These are phyloP conservation scores for Mixornis gularis DNA, from an alignment of 2,113 vertebrate species.

Conservation along the genomic window DNA sequence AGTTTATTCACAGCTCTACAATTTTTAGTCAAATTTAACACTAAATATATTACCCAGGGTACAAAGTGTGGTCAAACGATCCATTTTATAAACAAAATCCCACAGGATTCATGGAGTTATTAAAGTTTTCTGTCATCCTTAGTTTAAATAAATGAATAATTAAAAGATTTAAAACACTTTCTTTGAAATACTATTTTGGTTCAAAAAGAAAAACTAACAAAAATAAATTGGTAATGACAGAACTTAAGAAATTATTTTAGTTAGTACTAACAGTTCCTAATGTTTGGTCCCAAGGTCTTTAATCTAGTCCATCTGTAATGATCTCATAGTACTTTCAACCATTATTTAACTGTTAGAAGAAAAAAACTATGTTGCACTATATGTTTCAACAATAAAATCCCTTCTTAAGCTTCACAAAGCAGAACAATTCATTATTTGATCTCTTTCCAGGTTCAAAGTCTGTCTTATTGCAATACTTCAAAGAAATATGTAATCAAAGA, in stretches of 20 bases:
- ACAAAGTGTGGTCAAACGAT: slow-evolving; percentile 9
- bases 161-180: slow-evolving; percentile 12
- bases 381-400: slow-evolving; percentile 96
- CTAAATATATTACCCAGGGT: not conserved
- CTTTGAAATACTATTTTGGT: slow-evolving; percentile 44
- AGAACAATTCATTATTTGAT: slow-evolving; percentile 96
- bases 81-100: slow-evolving; percentile 29
- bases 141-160: slow-evolving; percentile 16
- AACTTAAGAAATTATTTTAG: slow-evolving; percentile 68
- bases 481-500: slow-evolving; percentile 98
- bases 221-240: slow-evolving; percentile 69
- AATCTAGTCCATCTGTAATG: slow-evolving; percentile 85
- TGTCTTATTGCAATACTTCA: slow-evolving; percentile 97
- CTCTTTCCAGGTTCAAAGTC: slow-evolving; percentile 98
- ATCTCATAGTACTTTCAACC: slow-evolving; percentile 83
- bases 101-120: slow-evolving; percentile 5
- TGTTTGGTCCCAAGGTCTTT: slow-evolving; percentile 75
- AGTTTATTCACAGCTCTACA: slow-evolving; percentile 8
- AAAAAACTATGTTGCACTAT: slow-evolving; percentile 83
- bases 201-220: slow-evolving; percentile 59
- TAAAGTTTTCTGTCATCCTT: slow-evolving; percentile 36
- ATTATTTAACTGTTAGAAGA: slow-evolving; percentile 86
- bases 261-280: slow-evolving; percentile 67
- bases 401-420: slow-evolving; percentile 94
- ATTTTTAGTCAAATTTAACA: slow-evolving; percentile 17